phyloP scores from a whole-genome alignment of 2,888 invertebrate genomes.

The Folsomia manolachei region DNA sequence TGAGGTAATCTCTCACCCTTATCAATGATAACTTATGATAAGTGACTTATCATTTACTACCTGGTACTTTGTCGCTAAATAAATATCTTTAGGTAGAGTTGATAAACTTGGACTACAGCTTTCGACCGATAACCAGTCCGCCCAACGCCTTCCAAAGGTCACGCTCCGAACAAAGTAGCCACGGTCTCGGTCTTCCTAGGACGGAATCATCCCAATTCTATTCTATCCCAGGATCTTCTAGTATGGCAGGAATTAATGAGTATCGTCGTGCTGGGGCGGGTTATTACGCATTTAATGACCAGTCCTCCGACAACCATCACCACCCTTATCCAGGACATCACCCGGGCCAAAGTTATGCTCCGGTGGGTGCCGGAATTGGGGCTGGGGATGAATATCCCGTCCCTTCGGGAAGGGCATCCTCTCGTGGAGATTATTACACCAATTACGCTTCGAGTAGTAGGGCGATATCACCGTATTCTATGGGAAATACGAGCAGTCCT shows the following conservation, averaged over 20 bases:
- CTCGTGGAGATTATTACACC: background rate
- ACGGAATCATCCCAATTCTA: background rate
- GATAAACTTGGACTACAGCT: slow-evolving; percentile 34
- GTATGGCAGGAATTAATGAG: slow-evolving; percentile 49
- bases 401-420: slow-evolving; percentile 4
- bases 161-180: slow-evolving; percentile 1
- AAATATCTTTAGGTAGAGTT: slow-evolving; percentile 33
- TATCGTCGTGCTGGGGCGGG: slow-evolving; percentile 20
- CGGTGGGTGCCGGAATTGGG: background rate
- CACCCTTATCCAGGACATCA: background rate
- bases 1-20: background rate
- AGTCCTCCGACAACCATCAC: background rate
- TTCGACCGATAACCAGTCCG: slow-evolving; percentile 30
- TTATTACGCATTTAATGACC: slow-evolving; percentile 6
- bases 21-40: no score
- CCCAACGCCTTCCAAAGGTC: background rate
- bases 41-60: no score
- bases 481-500: background rate
- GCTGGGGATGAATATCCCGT: background rate
- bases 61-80: no score
- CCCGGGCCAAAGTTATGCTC: background rate
- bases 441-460: background rate
- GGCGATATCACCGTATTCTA: slow-evolving; percentile 4
- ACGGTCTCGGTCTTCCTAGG: background rate
- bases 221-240: background rate